Conservation (phyloP, 2,113 vertebrate species). For the Megaptera novaeangliae region DNA sequence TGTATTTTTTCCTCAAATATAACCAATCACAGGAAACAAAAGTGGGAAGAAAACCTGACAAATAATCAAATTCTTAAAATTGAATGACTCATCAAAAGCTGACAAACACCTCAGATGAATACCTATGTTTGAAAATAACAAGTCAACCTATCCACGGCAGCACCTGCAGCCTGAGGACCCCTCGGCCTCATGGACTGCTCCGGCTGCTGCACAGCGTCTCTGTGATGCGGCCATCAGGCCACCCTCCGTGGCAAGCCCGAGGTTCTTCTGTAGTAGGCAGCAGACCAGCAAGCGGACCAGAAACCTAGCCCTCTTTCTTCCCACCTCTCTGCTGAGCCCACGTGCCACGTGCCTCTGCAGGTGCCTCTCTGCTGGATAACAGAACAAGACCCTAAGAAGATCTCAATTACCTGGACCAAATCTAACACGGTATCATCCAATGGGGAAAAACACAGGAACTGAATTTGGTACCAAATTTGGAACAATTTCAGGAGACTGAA, state of each 20-base stretch:
- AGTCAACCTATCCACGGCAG: neutral
- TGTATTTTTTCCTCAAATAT: neutral
- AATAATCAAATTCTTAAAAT: neutral
- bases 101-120: neutral
- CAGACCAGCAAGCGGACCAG: neutral
- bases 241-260: neutral
- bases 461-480: neutral
- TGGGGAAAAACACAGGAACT: neutral
- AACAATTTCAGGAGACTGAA: neutral
- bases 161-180: neutral
- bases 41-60: neutral
- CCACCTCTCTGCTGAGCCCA: neutral
- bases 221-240: neutral
- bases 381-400: neutral
- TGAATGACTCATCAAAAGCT: neutral
- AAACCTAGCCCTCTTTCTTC: neutral
- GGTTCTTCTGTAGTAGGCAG: neutral
- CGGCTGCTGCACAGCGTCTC: neutral
- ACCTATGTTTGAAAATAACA: neutral
- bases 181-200: fast-evolving
- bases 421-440: neutral
- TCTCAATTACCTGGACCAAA: neutral
- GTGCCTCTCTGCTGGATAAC: neutral
- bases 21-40: neutral
- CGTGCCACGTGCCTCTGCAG: neutral